Base-by-base conservation (phyloP, 2,113 vertebrate genomes). In the Caloenas nicobarica region DNA sequence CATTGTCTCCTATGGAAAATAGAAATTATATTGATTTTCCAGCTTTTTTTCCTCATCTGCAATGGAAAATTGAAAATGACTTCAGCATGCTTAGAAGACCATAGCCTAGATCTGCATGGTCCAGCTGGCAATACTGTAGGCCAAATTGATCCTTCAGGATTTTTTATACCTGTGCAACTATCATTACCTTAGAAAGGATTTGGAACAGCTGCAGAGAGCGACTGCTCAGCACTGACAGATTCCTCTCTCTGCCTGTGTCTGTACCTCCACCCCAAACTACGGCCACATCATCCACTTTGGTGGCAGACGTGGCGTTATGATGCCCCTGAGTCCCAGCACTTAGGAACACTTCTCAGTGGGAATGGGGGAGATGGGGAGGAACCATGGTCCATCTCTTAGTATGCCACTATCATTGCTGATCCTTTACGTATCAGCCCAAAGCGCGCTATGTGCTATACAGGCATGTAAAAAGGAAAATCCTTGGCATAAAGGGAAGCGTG, bases 21-120 rank as follows among this genome's bases (percentile, higher is more conserved):
- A 93, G 68, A 81, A 93, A 64, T 54, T 66, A 76, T 74, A 91
- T 88, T 83, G 57, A 81, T 94, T 94, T 94, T 93, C 85, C 93
- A 96, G 54, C 23, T 10, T 85, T 82, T 65, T 82, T 86, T 28
- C 23, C 56, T 62, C 34, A 69, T 96, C 64, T 90, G 48, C 42
- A 84, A 60, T 88, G 86, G 74, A 94, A 96, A 93, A 84, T 29
- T 53, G 69, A 77, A 95, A 97, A 96, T 86, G 0, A 88, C 64
- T 96, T 93, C 82, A 96, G 72, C 65, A 86, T 95, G 85, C 74
- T 86, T 81, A 86, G 48, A 82, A 89, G 54, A 73, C 68, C 31
- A 73, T 44, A 78, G 48, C 50, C 36, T 70, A 82, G 53, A 65
- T 44, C 57, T 50, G 5, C 21, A 53, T 5, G 25, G 64, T 74